A percentile compares a stretch with the other conserved stretches of the same genome.
phyloP scores from a whole-genome alignment of 2,888 invertebrate species.

The Pandemis cinnamomeana region DNA sequence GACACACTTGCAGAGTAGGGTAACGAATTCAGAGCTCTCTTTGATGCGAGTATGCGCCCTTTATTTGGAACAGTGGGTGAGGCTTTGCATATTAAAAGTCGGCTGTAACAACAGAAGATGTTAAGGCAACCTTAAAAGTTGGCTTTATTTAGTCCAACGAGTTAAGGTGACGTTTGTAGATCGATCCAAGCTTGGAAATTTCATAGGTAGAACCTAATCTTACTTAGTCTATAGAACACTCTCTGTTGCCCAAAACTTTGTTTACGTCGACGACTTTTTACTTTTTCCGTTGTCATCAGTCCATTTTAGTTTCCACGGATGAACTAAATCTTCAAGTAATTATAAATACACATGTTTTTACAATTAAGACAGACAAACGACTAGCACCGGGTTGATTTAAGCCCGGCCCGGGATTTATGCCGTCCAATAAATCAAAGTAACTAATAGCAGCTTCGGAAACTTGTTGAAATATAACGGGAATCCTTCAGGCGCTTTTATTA shows the following conservation, averaged over 20 bases:
- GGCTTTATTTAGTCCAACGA: too few relatives aligned
- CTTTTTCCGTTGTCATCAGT: too few relatives aligned
- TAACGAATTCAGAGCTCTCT: conserved; percentile 14
- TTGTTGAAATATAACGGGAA: conserved; percentile 20
- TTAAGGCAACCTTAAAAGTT: not conserved
- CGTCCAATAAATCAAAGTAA: conserved; percentile 17
- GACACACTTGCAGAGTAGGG: conserved; percentile 14
- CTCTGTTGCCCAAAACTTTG: too few relatives aligned
- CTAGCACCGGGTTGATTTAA: conserved; percentile 9
- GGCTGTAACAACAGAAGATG: not conserved
- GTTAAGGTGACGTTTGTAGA: too few relatives aligned
- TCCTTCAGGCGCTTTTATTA: conserved; percentile 10
- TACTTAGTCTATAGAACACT: too few relatives aligned
- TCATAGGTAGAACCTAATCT: too few relatives aligned
- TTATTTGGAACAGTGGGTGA: not conserved
- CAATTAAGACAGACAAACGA: conserved; percentile 23
- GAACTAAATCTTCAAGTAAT: not conserved
- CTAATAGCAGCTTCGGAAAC: not conserved
- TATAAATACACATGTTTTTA: conserved; percentile 22
- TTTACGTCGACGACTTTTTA: too few relatives aligned
- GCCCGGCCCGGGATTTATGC: conserved; percentile 4
- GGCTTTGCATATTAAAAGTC: not conserved
- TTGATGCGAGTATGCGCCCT: not conserved
- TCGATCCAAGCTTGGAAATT: too few relatives aligned
- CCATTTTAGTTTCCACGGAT: not conserved